Evolutionary conservation across 2,888 invertebrate genomes (phyloP), one percentile per base, ranked within the genome.

Genomic region (Gortyna flavago): DNA sequence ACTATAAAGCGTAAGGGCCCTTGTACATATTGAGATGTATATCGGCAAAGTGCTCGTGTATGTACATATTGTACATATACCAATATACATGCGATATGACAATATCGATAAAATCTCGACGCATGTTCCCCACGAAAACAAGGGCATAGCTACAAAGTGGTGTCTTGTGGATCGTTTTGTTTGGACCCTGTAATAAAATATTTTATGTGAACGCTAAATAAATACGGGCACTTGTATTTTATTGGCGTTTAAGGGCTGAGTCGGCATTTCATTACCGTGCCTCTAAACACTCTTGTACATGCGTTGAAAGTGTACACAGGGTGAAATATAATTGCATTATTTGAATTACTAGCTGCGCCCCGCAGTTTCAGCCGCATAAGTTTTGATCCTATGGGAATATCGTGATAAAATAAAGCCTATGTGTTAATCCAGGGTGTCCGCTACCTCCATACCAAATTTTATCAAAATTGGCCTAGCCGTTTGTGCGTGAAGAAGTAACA

Each of bases 31-130:
- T 75, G 75, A 75, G 80, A 81, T 80, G 71, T 75, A 41, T 81
- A 87, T 85, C 84, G 72, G 29, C 83, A 57, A 80, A 74, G 64
- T 70, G 51, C 76, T 85, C 75, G 48, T 75, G 77, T 71, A 72
- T 64, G 16, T 51, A 80, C 41, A 38, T 51, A 61, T 68, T 75
- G n/a, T n/a, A n/a, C n/a, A n/a, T n/a, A n/a, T n/a, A n/a, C n/a
- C 61, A 57, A 77, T 75, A 80, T 79, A 83, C 87, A 88, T 85
- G 84, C 85, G 75, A 87, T 79, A 85, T 80, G 82, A 87, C 84
- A 83, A 85, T 88, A 88, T 84, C 88, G 87, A 88, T 88, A 88
- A 88, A 87, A 77, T 79, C 80, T 84, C 76, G 68, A 84, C 81
- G 80, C 84, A 79, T 77, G 76, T 82, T 79, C 66, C 54, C 78